Evolutionary conservation across 2,113 vertebrate species (phyloP).

Genomic region (Formicarius rufipectus): DNA sequence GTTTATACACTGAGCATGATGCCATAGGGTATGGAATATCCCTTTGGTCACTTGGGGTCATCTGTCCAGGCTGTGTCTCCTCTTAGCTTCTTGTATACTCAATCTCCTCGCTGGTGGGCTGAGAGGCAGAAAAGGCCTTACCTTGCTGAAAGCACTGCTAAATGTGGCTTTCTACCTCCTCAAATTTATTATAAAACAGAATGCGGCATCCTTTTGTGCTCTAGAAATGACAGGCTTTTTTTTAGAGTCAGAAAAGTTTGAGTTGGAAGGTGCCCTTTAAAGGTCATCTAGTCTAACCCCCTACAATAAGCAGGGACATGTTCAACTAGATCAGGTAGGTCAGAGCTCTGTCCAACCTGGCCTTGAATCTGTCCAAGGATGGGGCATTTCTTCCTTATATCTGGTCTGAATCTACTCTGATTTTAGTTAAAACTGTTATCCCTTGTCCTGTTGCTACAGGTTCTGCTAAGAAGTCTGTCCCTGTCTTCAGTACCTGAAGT

Average conservation of each 20-base stretch:
- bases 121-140: neutral
- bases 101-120: neutral
- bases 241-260: neutral
- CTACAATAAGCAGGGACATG: neutral
- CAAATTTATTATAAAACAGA: neutral
- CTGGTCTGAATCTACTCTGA: neutral
- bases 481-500: neutral
- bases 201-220: neutral
- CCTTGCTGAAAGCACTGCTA: neutral
- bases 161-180: neutral
- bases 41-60: neutral
- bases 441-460: neutral
- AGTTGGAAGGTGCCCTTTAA: neutral
- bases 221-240: neutral
- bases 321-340: neutral
- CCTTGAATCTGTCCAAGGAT: neutral
- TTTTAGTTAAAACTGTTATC: neutral
- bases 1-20: neutral
- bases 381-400: neutral
- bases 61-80: neutral
- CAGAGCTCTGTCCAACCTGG: accelerated
- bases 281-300: neutral
- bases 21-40: neutral
- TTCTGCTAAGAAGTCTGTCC: neutral
- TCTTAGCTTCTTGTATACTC: neutral